A percentile compares a stretch with the other conserved stretches of the same genome.
These are phyloP conservation scores for Parazoanthus darwini DNA, from an alignment of 92 coral and sea anemone species.

Conservation along the genomic window DNA sequence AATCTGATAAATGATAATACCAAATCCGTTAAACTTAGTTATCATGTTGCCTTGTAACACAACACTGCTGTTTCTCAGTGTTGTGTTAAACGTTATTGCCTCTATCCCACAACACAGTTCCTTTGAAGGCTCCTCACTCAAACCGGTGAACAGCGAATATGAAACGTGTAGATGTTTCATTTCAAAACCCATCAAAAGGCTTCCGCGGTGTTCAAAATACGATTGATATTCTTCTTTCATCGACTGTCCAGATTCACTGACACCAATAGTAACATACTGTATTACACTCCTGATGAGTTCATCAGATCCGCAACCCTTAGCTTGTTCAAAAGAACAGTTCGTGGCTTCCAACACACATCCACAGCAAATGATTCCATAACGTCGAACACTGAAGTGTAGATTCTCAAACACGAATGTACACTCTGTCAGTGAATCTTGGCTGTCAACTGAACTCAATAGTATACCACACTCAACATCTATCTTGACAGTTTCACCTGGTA, in stretches of 20 bases:
- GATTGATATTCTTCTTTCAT: too few species aligned
- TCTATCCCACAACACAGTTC: background rate
- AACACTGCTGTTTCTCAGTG: too few species aligned
- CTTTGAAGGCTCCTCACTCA: background rate
- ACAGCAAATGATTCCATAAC: background rate
- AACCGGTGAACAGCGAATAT: background rate
- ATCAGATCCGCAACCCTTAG: background rate
- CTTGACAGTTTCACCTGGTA: background rate
- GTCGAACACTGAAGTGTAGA: background rate
- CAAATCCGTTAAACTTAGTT: too few species aligned
- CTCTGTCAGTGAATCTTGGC: background rate
- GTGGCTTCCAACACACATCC: background rate
- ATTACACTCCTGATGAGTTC: too few species aligned
- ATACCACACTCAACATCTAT: background rate
- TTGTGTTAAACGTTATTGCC: background rate
- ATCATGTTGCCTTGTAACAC: background rate
- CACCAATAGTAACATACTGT: too few species aligned
- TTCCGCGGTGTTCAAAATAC: background rate
- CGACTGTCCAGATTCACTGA: too few species aligned
- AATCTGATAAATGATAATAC: too few species aligned
- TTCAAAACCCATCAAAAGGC: background rate
- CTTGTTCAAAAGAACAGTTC: background rate
- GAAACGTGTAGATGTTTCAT: conserved; percentile 2
- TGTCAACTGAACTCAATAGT: background rate
- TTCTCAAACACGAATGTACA: conserved; percentile 6